Evolutionary conservation across 2,113 vertebrate genomes (phyloP).

Genomic region (Budorcas taxicolor): DNA sequence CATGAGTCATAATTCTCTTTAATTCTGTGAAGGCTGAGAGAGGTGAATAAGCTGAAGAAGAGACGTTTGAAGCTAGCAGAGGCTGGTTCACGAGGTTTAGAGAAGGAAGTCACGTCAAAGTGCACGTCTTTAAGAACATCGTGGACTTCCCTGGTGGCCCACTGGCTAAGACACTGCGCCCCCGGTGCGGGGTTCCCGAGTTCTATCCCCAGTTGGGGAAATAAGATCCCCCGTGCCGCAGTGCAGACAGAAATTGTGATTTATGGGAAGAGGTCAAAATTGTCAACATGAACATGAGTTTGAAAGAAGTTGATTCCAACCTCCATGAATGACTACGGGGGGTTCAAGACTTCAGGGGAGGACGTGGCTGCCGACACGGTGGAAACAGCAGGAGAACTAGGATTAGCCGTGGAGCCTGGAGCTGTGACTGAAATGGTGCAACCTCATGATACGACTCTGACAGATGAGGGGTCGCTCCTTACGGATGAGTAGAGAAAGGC

Average conservation of each 20-base stretch:
- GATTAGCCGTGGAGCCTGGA: not conserved
- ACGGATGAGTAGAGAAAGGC: not conserved
- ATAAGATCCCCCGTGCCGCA: not conserved
- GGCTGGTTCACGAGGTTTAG: not conserved
- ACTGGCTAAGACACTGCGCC: accelerated
- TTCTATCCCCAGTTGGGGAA: not conserved
- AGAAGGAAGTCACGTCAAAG: not conserved
- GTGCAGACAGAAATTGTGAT: not conserved
- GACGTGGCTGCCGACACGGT: not conserved
- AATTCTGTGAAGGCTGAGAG: not conserved
- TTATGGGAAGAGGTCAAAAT: not conserved
- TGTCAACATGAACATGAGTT: not conserved
- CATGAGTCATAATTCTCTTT: not conserved
- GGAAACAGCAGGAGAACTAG: not conserved
- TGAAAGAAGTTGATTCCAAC: not conserved
- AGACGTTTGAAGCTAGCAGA: not conserved
- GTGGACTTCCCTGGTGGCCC: not conserved
- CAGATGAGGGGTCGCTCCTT: not conserved
- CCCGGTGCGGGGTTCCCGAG: accelerated
- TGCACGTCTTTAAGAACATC: not conserved
- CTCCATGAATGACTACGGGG: no score
- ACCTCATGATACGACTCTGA: not conserved
- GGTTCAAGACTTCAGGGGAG: not conserved
- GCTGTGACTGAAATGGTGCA: not conserved
- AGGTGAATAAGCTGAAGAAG: not conserved